These are phyloP conservation scores for Meda fulgida DNA, from an alignment of 2,797 vertebrate species.

Conservation along the genomic window DNA sequence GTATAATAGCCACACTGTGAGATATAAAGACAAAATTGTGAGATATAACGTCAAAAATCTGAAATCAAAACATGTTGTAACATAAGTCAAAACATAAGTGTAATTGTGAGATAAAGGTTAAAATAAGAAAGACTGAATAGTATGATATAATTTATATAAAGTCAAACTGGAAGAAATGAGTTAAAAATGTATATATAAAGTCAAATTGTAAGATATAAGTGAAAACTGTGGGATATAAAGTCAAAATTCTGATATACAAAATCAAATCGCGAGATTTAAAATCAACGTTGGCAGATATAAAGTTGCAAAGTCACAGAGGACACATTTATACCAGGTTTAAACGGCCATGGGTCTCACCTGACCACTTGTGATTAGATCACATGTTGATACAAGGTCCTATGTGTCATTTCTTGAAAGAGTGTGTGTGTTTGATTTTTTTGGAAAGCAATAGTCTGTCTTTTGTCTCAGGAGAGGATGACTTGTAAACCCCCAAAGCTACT, in stretches of 20 bases:
- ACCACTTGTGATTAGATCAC: not conserved
- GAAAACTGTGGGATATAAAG: not conserved
- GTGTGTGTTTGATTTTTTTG: conserved; percentile 16
- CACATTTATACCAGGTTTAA: not conserved
- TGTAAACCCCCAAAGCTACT: conserved; percentile 26
- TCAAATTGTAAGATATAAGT: not conserved
- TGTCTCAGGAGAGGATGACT: not conserved
- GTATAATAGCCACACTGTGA: not conserved
- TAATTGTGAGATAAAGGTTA: not conserved
- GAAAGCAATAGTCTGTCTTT: conserved; percentile 10
- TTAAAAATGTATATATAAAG: not conserved
- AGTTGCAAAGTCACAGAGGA: not conserved
- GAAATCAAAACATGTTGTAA: too few relatives aligned
- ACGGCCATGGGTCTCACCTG: not conserved
- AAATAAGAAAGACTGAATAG: not conserved
- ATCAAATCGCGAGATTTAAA: not conserved
- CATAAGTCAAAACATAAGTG: too few relatives aligned
- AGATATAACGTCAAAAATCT: not conserved
- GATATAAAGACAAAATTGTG: not conserved
- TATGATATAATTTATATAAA: not conserved
- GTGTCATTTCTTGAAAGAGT: conserved; percentile 5
- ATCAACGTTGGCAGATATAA: not conserved
- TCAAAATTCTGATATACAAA: not conserved
- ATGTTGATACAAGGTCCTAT: not conserved
- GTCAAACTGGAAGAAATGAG: not conserved